Evolutionary conservation across 1,140 invertebrate genomes (phyloP), one percentile per base, ranked within the genome.

Genomic region (Orchesella cincta): DNA sequence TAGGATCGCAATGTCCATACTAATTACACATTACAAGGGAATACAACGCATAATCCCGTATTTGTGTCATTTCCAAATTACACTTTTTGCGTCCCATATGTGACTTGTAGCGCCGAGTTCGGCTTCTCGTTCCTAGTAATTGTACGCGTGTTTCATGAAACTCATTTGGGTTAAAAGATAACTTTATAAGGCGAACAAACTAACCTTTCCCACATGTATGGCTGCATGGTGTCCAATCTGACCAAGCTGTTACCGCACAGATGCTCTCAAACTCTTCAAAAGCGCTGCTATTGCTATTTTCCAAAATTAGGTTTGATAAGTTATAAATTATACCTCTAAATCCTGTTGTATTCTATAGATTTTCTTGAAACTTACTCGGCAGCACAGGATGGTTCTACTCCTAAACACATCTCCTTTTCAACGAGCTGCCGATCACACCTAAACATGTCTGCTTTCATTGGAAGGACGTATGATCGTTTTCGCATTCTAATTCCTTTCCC

Each of bases 311-410:
- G 14, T 52, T 1, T 8, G 70, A 16, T 28, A 29, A 35, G 72
- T n/a, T 51, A 52, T 64, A 16, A 78, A 67, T 51, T 28, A 20
- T 64, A 29, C 70, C 16, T 14, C 16, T 33, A 54, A 31, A 28
- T 20, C 39, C 34, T 31, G 62, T 18, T 78, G 33, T 78, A 33
- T 70, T 79, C n/a, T 34, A 73, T 57, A 72, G 29, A 23, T 34
- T 46, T 62, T 29, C 12, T 54, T 46, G 71, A 75, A 78, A 76
- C 73, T 76, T 33, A 77, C 71, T 81, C 74, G 14, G 74, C 78
- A 64, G 79, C 81, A 73, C 93, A 94, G 83, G 92, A 91, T 0
- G 92, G 85, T 16, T 90, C 84, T 35, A 86, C 85, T 14, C 92
- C 91, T 35, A 93, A 71, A 75, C 83, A 87, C 84, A 85, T 85